These are phyloP conservation scores for Eudemis profundana DNA, from an alignment of 2,888 invertebrate genomes.

Conservation along the genomic window DNA sequence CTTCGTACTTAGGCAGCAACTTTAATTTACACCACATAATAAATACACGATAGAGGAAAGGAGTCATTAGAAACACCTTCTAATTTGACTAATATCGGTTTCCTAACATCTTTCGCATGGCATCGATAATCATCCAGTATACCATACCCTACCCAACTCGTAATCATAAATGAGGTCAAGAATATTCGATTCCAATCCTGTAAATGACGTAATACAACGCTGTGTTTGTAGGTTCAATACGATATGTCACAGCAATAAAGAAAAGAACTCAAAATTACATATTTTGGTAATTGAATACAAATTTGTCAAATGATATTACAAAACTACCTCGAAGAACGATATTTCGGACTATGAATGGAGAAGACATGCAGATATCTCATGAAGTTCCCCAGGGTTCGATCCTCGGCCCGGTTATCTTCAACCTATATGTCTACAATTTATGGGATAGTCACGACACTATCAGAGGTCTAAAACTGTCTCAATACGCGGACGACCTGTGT, in stretches of 20 bases:
- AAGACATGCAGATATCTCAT: too few species aligned
- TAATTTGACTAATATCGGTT: constrained; percentile 17
- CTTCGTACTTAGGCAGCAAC: background rate
- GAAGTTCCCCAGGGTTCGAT: too few species aligned
- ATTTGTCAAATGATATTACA: too few species aligned
- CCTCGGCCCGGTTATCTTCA: too few species aligned
- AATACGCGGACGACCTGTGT: too few species aligned
- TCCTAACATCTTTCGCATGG: constrained; percentile 24
- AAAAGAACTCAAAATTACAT: too few species aligned
- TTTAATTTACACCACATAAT: constrained; percentile 11
- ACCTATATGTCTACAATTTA: too few species aligned
- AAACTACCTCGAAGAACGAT: too few species aligned
- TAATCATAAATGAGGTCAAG: constrained; percentile 22
- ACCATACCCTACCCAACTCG: constrained; percentile 17
- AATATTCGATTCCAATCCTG: constrained; percentile 29
- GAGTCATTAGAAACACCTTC: constrained; percentile 15
- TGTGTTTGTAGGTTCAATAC: background rate
- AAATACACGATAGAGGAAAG: constrained; percentile 11
- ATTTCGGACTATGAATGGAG: too few species aligned
- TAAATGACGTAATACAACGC: constrained; percentile 19
- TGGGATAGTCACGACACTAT: too few species aligned
- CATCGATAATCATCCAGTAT: constrained; percentile 14
- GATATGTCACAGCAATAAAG: background rate
- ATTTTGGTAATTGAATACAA: too few species aligned
- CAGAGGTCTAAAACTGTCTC: too few species aligned